Percentiles rank a stretch among this genome's conserved stretches.
Conservation (phyloP, 1,140 invertebrate genomes). For the Halesus radiatus region DNA sequence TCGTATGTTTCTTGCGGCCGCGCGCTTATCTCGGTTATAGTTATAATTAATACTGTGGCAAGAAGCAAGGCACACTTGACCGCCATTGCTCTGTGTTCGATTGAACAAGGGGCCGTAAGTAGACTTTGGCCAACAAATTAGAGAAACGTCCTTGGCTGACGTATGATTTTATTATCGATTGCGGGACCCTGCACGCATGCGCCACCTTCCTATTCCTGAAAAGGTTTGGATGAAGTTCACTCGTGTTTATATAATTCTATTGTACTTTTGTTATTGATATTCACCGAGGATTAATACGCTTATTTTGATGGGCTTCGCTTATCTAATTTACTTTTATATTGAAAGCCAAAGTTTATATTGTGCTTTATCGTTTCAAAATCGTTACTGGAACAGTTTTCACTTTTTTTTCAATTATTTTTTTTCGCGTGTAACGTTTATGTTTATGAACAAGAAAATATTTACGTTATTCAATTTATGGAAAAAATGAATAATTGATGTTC, state of each 20-base stretch:
- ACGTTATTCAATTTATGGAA: too few species aligned
- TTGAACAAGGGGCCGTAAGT: constrained; percentile 22
- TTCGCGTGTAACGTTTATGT: too few species aligned
- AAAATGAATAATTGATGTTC: too few species aligned
- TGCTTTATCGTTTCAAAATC: too few species aligned
- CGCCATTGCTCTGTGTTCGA: constrained; percentile 40
- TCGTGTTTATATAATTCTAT: not conserved
- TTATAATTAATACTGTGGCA: constrained; percentile 19
- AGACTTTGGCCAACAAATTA: constrained; percentile 22
- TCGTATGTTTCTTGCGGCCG: constrained; percentile 43
- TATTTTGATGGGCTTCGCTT: too few species aligned
- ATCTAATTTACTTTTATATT: too few species aligned
- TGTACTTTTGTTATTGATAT: too few species aligned
- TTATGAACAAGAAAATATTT: too few species aligned
- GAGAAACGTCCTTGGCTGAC: constrained; percentile 27
- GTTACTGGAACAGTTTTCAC: too few species aligned
- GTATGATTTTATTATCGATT: constrained; percentile 24
- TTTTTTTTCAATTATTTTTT: too few species aligned
- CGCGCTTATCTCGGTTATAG: not conserved
- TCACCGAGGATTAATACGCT: too few species aligned
- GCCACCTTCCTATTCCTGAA: not conserved
- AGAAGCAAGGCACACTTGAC: constrained; percentile 35
- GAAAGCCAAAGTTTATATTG: too few species aligned
- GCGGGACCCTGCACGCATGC: not conserved
- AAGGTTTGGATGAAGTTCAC: constrained; percentile 12